Percentiles rank a stretch among this genome's conserved stretches.
Conservation (phyloP, 2,113 vertebrate species). For the Sturnus vulgaris region DNA sequence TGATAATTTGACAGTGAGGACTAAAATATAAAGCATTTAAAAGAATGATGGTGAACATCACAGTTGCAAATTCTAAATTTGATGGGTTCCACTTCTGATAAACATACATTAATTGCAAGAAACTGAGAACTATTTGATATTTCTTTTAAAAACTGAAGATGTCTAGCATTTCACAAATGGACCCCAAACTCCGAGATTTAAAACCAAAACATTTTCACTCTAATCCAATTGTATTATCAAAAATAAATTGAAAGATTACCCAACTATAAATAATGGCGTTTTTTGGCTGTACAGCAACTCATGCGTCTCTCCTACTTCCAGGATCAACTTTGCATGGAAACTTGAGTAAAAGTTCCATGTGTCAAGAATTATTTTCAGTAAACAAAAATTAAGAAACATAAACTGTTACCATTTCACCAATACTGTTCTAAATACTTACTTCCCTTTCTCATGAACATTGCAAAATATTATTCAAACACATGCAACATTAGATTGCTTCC, state of each 20-base stretch:
- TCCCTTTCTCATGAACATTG: conserved; percentile 53
- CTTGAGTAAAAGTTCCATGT: neutral
- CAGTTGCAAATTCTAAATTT: neutral
- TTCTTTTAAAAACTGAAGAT: neutral
- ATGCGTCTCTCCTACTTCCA: neutral
- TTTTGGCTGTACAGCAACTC: neutral
- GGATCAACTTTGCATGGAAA: neutral
- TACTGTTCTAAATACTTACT: conserved; percentile 46
- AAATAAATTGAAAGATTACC: neutral
- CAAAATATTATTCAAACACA: conserved; percentile 45
- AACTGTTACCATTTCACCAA: conserved; percentile 36
- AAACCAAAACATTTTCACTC: neutral
- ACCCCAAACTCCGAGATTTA: neutral
- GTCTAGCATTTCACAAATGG: neutral
- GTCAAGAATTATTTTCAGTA: conserved; percentile 24
- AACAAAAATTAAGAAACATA: conserved; percentile 35
- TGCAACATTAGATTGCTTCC: neutral
- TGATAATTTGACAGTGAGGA: neutral
- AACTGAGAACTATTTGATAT: neutral
- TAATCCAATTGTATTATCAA: neutral
- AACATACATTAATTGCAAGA: neutral
- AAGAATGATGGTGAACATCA: neutral
- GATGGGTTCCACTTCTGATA: neutral
- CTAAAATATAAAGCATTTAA: neutral
- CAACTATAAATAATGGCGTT: neutral